These are phyloP conservation scores for Sebastes glaucus DNA, from an alignment of 2,797 vertebrate species.

Conservation along the genomic window DNA sequence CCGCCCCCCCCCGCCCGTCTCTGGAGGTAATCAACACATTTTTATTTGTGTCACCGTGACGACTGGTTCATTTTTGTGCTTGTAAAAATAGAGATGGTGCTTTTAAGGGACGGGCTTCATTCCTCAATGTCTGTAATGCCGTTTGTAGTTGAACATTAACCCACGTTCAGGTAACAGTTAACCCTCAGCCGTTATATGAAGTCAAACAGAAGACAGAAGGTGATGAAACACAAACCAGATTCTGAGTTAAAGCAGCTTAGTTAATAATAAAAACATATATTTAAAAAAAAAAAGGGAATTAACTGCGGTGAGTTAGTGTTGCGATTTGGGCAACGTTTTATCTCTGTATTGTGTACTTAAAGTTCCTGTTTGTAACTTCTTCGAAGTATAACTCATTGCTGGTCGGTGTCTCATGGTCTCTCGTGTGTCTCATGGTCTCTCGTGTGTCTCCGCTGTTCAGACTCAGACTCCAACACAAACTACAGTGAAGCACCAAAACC, in stretches of 20 bases:
- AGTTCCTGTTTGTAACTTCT: fast-evolving
- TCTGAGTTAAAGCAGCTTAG: background rate
- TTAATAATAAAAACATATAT: too few species aligned
- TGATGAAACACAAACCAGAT: background rate
- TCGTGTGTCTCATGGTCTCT: too few species aligned
- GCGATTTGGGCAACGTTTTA: too few species aligned
- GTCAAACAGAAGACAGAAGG: background rate
- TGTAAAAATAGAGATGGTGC: constrained; percentile 55
- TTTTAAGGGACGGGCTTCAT: background rate
- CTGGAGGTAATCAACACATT: constrained; percentile 70
- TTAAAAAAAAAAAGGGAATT: background rate
- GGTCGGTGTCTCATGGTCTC: too few species aligned
- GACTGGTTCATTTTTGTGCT: constrained; percentile 47
- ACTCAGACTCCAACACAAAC: too few species aligned
- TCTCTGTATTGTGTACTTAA: too few species aligned
- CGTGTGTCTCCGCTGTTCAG: too few species aligned
- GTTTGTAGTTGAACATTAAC: constrained; percentile 13
- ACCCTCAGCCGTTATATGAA: background rate
- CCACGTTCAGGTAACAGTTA: background rate
- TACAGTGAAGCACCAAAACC: too few species aligned
- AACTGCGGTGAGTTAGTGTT: too few species aligned
- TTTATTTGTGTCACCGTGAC: constrained; percentile 57
- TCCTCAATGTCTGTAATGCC: background rate
- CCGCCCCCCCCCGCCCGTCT: constrained; percentile 11
- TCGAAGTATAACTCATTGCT: too few species aligned